These are phyloP conservation scores for Pseudocheirus occidentalis DNA, from an alignment of 2,797 vertebrate genomes.

Conservation along the genomic window DNA sequence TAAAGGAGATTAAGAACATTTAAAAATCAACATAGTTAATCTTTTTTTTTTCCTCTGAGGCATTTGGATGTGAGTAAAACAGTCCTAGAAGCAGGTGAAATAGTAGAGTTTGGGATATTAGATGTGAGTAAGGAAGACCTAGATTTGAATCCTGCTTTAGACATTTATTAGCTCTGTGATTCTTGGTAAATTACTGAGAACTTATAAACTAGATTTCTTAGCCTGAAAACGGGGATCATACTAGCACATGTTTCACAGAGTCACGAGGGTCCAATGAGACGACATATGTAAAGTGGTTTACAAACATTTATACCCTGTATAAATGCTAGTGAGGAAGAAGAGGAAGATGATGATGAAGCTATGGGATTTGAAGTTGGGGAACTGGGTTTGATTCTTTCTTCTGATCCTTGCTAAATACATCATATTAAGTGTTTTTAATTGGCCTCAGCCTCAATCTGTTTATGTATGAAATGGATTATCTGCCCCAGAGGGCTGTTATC, in stretches of 20 bases:
- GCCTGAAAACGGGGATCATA: neutral
- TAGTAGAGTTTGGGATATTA: neutral
- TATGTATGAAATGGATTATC: neutral
- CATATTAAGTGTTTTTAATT: neutral
- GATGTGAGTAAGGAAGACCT: neutral
- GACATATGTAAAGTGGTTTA: neutral
- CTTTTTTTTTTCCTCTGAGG: conserved; percentile 13
- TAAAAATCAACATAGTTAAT: neutral
- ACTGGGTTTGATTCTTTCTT: neutral
- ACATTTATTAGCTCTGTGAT: neutral
- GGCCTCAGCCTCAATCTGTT: neutral
- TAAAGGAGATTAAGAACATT: neutral
- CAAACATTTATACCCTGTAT: neutral
- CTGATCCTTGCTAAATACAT: neutral
- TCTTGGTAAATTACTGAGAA: neutral
- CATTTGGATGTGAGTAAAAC: neutral
- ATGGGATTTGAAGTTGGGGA: neutral
- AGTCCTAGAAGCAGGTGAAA: neutral
- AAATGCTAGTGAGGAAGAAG: neutral
- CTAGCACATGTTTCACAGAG: neutral
- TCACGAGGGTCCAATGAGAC: neutral
- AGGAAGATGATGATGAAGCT: neutral
- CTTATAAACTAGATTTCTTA: neutral
- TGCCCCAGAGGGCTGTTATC: neutral
- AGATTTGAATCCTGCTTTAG: neutral